Conservation (phyloP, 2,888 invertebrate species). For the Clistopyga incitator region DNA sequence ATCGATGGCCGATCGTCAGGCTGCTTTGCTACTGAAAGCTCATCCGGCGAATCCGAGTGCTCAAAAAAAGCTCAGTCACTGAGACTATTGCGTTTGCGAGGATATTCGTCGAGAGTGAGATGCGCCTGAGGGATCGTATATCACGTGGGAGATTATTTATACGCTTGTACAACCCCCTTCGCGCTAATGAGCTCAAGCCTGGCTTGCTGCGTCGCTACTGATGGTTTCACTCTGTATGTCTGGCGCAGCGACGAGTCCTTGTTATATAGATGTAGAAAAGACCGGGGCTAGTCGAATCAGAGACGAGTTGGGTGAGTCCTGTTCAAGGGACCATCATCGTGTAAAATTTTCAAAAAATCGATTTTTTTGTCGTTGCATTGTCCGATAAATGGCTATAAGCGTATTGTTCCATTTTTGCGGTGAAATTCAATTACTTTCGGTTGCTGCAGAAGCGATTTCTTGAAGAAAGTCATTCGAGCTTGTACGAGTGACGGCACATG, state of each 20-base stretch:
- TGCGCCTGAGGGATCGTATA: slow-evolving; percentile 63
- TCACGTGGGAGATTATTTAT: slow-evolving; percentile 68
- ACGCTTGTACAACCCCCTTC: slow-evolving; percentile 66
- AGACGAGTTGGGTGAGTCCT: too few relatives aligned
- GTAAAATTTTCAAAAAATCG: too few relatives aligned
- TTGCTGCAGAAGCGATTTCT: too few relatives aligned
- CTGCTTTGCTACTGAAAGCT: neutral
- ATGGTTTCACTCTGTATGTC: slow-evolving; percentile 8
- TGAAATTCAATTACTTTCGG: too few relatives aligned
- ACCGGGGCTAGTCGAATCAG: neutral
- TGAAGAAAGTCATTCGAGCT: too few relatives aligned
- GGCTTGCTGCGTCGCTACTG: slow-evolving; percentile 28
- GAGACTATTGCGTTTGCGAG: slow-evolving; percentile 40
- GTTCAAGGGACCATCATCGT: too few relatives aligned
- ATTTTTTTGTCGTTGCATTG: too few relatives aligned
- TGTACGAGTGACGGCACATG: too few relatives aligned
- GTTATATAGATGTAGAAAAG: neutral
- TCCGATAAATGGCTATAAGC: too few relatives aligned
- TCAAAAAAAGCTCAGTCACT: slow-evolving; percentile 43
- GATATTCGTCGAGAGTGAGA: slow-evolving; percentile 25
- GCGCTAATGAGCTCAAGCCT: slow-evolving; percentile 68
- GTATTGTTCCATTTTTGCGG: too few relatives aligned
- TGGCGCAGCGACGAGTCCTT: neutral
- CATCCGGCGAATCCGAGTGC: neutral
- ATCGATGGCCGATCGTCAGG: slow-evolving; percentile 53